Base-by-base conservation (phyloP, 1,140 invertebrate genomes). In the Triops cancriformis region DNA sequence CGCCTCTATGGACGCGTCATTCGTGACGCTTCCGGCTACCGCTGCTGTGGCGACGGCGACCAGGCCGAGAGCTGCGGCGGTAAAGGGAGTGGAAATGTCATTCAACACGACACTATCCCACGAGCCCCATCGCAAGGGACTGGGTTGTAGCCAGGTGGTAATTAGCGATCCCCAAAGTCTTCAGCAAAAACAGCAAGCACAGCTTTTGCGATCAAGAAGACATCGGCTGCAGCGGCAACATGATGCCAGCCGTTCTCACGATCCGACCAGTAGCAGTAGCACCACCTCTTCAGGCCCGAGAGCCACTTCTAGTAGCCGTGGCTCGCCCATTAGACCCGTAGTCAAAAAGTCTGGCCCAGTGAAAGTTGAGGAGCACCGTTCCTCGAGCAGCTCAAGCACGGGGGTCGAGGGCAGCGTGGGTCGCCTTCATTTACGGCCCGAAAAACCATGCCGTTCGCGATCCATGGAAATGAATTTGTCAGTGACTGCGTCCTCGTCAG, bases 381-480 rank as follows among this genome's bases (percentile, higher is more conserved):
- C 51, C 31, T 74, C 78, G 45, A 64, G 73, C 26, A 77, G 75
- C 37, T 72, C 76, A n/a, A 77, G 78, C 41, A 76, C 72, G 18
- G 79, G 80, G 27, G 73, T 80, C 18, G 77, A 74, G n/a, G 64
- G 51, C 43, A 76, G 76, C 37, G 31, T 73, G 23, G 81, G 80
- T 37, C 37, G 41, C n/a, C 72, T 78, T 7, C 77, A 74, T 11
- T 37, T 73, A 5, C 72, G 72, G n/a, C 45, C 42, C 73, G 72
- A 73, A 26, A 74, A 86, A 77, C 87, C 89, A 9, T 87, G 90
- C 3, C 87, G 94, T n/a, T 96, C 94, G 5, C 89, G 93, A 77
- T 95, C 93, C 37, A 94, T 96, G 72, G 94, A 97, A 83, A 95
- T 96, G 79, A 93, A 93, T 14, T 85, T 97, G 77, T 94, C 94